These are phyloP conservation scores for Mycalesis mineus DNA, from an alignment of 2,888 invertebrate species.

Conservation along the genomic window DNA sequence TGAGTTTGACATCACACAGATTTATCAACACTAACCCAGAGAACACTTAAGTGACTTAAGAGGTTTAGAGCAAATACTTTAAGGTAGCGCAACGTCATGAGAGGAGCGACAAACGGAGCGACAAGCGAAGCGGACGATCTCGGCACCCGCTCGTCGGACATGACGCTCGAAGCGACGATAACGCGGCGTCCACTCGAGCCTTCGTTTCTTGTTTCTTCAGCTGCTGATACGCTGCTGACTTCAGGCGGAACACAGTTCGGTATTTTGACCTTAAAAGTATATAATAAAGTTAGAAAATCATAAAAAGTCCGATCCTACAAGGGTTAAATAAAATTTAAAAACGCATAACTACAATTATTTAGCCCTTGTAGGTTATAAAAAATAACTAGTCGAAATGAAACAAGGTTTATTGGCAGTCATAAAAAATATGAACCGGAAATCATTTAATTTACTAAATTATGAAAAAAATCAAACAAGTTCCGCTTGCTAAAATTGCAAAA, in stretches of 20 bases:
- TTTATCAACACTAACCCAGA: conserved; percentile 15
- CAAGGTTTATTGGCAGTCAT: too few relatives aligned
- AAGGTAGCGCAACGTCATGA: conserved; percentile 30
- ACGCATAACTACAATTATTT: too few relatives aligned
- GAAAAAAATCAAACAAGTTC: too few relatives aligned
- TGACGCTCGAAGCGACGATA: conserved; percentile 82
- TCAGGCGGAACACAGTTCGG: conserved; percentile 75
- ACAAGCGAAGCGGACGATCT: conserved; percentile 51
- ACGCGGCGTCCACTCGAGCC: conserved; percentile 73
- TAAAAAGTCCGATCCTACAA: too few relatives aligned
- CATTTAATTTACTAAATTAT: too few relatives aligned
- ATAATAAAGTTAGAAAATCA: too few relatives aligned
- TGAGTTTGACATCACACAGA: conserved; percentile 23
- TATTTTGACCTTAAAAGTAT: conserved; percentile 45
- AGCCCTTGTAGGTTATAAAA: too few relatives aligned
- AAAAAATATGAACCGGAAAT: too few relatives aligned
- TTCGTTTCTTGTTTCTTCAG: conserved; percentile 57
- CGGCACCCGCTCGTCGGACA: conserved; percentile 77
- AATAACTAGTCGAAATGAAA: too few relatives aligned
- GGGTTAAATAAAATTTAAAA: too few relatives aligned
- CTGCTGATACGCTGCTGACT: conserved; percentile 63
- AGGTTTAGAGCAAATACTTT: conserved; percentile 17
- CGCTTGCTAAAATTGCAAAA: too few relatives aligned
- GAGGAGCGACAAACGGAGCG: conserved; percentile 40
- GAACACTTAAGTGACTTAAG: conserved; percentile 10